phyloP scores from a whole-genome alignment of 2,113 vertebrate genomes.

The Stercorarius parasiticus region DNA sequence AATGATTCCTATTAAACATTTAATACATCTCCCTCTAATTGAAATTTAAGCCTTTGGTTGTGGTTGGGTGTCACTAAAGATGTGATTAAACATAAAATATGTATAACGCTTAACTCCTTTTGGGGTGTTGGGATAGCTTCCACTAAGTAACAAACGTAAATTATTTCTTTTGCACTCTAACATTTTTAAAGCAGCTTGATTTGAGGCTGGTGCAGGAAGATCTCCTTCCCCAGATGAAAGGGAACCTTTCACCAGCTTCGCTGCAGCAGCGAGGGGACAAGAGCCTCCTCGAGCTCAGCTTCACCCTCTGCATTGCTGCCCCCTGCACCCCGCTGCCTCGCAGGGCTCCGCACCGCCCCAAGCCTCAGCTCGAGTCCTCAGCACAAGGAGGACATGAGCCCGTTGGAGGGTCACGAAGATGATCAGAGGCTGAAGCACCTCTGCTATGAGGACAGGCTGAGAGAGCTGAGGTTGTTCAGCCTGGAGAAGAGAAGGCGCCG shows the following conservation, averaged over 20 bases:
- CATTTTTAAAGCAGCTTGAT: background rate
- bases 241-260: background rate
- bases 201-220: background rate
- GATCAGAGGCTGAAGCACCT: no score
- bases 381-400: no score
- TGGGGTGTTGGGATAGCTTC: slow-evolving; percentile 16
- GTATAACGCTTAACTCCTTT: slow-evolving; percentile 54
- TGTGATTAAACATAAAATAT: slow-evolving; percentile 71
- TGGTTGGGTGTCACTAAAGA: slow-evolving; percentile 56
- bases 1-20: slow-evolving; percentile 65
- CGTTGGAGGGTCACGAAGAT: no score
- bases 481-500: no score
- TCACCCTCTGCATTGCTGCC: rapidly evolving
- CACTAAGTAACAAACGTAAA: slow-evolving; percentile 7
- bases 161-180: slow-evolving; percentile 10
- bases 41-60: slow-evolving; percentile 64
- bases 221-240: background rate
- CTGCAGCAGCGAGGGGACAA: background rate
- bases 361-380: no score
- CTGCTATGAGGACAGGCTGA: no score
- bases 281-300: background rate
- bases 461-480: no score
- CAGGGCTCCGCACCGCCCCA: background rate
- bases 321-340: rapidly evolving
- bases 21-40: slow-evolving; percentile 58